These are phyloP conservation scores for Tinamus guttatus DNA, from an alignment of 2,113 vertebrate genomes.

Conservation along the genomic window DNA sequence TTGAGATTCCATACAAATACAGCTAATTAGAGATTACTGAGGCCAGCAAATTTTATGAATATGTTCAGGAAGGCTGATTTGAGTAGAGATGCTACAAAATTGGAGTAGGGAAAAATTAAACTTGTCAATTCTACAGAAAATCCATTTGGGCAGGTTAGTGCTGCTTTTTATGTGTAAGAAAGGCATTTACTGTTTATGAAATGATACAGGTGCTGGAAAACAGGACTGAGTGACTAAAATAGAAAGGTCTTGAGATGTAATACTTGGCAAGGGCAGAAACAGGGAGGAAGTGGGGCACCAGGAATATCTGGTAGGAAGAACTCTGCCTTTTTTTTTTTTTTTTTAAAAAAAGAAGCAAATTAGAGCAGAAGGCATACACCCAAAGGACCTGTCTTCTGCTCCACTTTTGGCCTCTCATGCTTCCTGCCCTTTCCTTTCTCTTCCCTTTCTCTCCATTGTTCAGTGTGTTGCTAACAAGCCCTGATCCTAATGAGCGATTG, in stretches of 20 bases:
- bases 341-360: too few species aligned
- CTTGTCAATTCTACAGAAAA: neutral
- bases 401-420: neutral
- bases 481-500: neutral
- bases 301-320: neutral
- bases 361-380: neutral
- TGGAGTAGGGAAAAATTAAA: neutral
- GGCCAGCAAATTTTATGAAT: conserved; percentile 49
- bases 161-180: conserved; percentile 3
- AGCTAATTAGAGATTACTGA: conserved; percentile 73
- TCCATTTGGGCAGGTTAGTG: neutral
- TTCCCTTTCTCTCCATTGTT: neutral
- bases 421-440: neutral
- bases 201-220: conserved; percentile 45
- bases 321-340: neutral
- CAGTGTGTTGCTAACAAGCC: neutral
- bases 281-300: neutral
- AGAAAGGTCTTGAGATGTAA: neutral
- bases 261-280: neutral
- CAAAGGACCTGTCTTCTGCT: fast-evolving
- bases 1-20: conserved; percentile 71
- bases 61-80: conserved; percentile 34
- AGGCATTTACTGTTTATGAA: conserved; percentile 2
- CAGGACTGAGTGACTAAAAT: conserved; percentile 23
- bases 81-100: neutral